Conservation (phyloP, 2,113 vertebrate species). For the Naja naja region DNA sequence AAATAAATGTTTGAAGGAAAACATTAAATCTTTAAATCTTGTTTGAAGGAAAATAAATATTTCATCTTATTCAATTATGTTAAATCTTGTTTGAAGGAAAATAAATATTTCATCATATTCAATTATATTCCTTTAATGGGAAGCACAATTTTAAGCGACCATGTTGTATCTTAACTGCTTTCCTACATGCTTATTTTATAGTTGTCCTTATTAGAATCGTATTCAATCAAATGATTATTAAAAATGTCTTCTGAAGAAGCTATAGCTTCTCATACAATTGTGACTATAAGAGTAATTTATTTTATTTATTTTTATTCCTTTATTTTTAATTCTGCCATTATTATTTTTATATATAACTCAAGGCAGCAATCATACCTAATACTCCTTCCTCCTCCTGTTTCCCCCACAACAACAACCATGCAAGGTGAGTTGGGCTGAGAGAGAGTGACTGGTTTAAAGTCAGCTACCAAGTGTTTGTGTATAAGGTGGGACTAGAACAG, state of each 20-base stretch:
- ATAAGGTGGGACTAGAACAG: not conserved
- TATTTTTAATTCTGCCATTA: not conserved
- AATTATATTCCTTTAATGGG: slow-evolving; percentile 29
- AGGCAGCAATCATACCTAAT: not conserved
- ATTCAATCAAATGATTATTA: slow-evolving; percentile 21
- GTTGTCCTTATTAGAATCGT: slow-evolving; percentile 26
- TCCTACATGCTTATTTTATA: slow-evolving; percentile 33
- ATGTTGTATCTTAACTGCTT: slow-evolving; percentile 16
- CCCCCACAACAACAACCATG: not conserved
- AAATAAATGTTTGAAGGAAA: too few species aligned
- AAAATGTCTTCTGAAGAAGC: slow-evolving; percentile 32
- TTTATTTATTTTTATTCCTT: not conserved
- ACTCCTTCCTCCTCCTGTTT: not conserved
- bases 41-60: too few species aligned
- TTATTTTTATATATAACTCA: not conserved
- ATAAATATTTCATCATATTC: slow-evolving; percentile 44
- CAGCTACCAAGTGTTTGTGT: not conserved
- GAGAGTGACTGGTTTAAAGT: not conserved
- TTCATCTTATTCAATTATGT: too few species aligned
- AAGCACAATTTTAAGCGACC: slow-evolving; percentile 45
- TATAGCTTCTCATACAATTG: slow-evolving; percentile 40
- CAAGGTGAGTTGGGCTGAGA: not conserved
- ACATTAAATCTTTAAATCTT: too few species aligned
- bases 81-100: not conserved
- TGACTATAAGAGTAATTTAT: slow-evolving; percentile 30